Evolutionary conservation across 2,888 invertebrate genomes (phyloP).

Genomic region (Agrochola macilenta): DNA sequence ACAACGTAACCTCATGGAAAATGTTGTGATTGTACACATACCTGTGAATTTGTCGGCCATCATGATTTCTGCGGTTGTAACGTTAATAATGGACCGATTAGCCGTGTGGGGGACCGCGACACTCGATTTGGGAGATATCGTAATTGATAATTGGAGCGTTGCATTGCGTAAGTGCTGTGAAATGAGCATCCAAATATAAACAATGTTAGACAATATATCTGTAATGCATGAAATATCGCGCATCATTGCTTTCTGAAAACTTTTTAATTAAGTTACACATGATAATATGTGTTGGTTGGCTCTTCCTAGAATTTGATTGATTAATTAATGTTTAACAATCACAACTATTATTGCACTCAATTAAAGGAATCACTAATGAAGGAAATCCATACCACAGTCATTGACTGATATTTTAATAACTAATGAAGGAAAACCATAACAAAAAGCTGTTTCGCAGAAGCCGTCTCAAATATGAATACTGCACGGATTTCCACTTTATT

Average conservation of each 20-base stretch:
- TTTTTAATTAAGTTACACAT: not conserved
- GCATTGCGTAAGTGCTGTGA: not conserved
- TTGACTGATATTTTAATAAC: no score
- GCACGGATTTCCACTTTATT: slow-evolving; percentile 69
- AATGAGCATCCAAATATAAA: not conserved
- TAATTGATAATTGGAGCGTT: slow-evolving; percentile 30
- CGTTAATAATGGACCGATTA: slow-evolving; percentile 64
- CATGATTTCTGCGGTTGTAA: slow-evolving; percentile 58
- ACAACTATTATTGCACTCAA: slow-evolving; percentile 7
- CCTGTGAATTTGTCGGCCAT: slow-evolving; percentile 56
- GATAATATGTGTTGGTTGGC: not conserved
- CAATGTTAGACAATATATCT: not conserved
- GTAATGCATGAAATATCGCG: not conserved
- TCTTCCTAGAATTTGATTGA: not conserved
- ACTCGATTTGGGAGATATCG: slow-evolving; percentile 23
- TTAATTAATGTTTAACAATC: not conserved
- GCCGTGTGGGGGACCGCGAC: slow-evolving; percentile 8
- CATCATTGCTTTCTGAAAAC: slow-evolving; percentile 8
- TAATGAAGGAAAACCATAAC: slow-evolving; percentile 39
- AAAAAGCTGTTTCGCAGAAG: slow-evolving; percentile 44
- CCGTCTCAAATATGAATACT: slow-evolving; percentile 52
- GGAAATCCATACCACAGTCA: slow-evolving; percentile 29
- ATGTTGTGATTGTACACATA: slow-evolving; percentile 63
- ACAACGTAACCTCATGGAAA: slow-evolving; percentile 73
- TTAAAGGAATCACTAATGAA: slow-evolving; percentile 19